Percentiles rank a stretch among this genome's conserved stretches.
Evolutionary conservation across 2,113 vertebrate species (phyloP).

Genomic region (Struthidea cinerea): DNA sequence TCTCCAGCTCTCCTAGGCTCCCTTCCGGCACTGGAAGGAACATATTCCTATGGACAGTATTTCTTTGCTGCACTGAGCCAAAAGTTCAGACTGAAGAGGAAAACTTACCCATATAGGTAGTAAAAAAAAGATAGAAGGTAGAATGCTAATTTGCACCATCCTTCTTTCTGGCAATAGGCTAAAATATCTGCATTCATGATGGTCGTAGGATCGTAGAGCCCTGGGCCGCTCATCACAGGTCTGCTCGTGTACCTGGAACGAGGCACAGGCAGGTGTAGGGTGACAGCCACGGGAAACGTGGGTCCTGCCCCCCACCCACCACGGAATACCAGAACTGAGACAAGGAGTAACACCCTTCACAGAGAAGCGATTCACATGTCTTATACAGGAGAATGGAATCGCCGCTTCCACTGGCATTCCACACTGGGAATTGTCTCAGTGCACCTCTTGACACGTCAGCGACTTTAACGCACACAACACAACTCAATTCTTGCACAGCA

Average conservation of each 20-base stretch:
- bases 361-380: background rate
- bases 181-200: constrained; percentile 99
- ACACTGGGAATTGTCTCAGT: accelerated
- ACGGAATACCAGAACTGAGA: background rate
- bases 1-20: background rate
- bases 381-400: background rate
- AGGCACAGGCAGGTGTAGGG: background rate
- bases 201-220: constrained; percentile 96
- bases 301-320: background rate
- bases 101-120: constrained; percentile 94
- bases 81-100: background rate
- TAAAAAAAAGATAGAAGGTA: constrained; percentile 99
- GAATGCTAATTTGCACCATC: constrained; percentile 99
- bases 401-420: background rate
- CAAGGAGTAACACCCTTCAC: background rate
- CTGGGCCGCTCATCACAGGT: constrained; percentile 96
- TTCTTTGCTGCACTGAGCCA: background rate
- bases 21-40: background rate
- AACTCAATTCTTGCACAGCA: background rate
- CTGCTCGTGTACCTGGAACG: constrained; percentile 89
- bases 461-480: accelerated
- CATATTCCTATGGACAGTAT: background rate
- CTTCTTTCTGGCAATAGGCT: constrained; percentile 99
- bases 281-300: accelerated
- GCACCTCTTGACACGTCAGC: accelerated